These are phyloP conservation scores for Chrysomela aeneicollis DNA, from an alignment of 2,888 invertebrate species.

Conservation along the genomic window DNA sequence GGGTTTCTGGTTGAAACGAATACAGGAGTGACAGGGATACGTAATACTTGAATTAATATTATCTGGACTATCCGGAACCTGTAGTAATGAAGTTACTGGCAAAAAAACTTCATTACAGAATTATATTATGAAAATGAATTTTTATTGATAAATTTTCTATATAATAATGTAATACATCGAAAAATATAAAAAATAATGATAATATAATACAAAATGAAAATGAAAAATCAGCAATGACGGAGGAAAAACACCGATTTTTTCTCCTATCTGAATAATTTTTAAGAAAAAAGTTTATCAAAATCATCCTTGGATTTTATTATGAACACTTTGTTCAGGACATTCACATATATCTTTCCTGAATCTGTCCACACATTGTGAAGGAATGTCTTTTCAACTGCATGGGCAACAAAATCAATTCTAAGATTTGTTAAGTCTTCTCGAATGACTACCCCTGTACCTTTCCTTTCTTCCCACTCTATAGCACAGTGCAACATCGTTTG, in stretches of 20 bases:
- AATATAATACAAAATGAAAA: neutral
- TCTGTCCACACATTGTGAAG: conserved; percentile 9
- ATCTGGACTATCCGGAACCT: no score
- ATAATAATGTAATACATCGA: no score
- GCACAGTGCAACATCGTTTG: neutral
- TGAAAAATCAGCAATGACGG: neutral
- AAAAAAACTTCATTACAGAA: no score
- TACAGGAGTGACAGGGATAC: no score
- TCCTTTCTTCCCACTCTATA: neutral
- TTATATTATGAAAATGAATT: no score
- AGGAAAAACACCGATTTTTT: no score
- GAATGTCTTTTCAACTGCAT: conserved; percentile 6
- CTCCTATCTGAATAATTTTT: neutral
- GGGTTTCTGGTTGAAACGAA: no score
- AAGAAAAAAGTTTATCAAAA: neutral
- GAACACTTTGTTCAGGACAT: conserved; percentile 2
- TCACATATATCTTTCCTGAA: conserved; percentile 1
- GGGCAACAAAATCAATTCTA: conserved; percentile 8
- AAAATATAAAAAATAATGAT: neutral
- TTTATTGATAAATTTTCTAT: no score
- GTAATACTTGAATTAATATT: no score
- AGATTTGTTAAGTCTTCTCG: conserved; percentile 5
- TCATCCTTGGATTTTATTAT: conserved; percentile 3
- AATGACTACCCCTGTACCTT: neutral
- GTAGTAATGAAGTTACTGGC: no score